phyloP scores from a whole-genome alignment of 2,888 invertebrate species.

The Volucella zonaria region DNA sequence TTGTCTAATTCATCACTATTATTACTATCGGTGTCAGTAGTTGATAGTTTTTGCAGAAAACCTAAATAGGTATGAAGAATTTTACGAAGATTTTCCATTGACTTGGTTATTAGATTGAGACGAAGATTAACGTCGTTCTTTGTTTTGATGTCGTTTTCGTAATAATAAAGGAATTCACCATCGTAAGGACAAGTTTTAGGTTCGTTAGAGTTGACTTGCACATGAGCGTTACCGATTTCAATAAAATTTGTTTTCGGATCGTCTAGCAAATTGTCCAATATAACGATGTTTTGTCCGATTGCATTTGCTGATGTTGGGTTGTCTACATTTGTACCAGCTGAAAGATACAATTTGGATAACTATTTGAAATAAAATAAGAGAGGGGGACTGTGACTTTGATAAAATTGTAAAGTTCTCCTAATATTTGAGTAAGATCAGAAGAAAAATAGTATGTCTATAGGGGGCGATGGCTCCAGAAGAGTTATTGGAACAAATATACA shows the following conservation, averaged over 20 bases:
- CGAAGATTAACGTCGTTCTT: slow-evolving; percentile 30
- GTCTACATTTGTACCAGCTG: slow-evolving; percentile 24
- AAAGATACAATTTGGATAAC: too few species aligned
- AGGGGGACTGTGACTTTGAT: neutral
- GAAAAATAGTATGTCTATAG: too few species aligned
- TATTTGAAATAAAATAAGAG: too few species aligned
- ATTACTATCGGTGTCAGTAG: slow-evolving; percentile 47
- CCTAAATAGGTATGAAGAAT: slow-evolving; percentile 38
- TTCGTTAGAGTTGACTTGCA: slow-evolving; percentile 43
- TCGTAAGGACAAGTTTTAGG: neutral
- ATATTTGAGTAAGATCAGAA: too few species aligned
- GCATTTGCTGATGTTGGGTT: neutral
- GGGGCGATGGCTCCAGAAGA: too few species aligned
- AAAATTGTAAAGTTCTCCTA: neutral
- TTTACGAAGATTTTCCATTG: slow-evolving; percentile 58
- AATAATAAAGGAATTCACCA: slow-evolving; percentile 50
- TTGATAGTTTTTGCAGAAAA: slow-evolving; percentile 16
- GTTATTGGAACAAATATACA: too few species aligned
- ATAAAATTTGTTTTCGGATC: slow-evolving; percentile 79
- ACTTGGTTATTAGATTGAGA: slow-evolving; percentile 30
- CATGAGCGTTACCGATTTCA: slow-evolving; percentile 74
- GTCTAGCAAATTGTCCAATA: slow-evolving; percentile 78
- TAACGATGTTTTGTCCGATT: slow-evolving; percentile 74
- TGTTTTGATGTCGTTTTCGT: slow-evolving; percentile 35
- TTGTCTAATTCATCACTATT: slow-evolving; percentile 7